Conservation (phyloP, 2,797 vertebrate species). For the Tenualosa ilisha region DNA sequence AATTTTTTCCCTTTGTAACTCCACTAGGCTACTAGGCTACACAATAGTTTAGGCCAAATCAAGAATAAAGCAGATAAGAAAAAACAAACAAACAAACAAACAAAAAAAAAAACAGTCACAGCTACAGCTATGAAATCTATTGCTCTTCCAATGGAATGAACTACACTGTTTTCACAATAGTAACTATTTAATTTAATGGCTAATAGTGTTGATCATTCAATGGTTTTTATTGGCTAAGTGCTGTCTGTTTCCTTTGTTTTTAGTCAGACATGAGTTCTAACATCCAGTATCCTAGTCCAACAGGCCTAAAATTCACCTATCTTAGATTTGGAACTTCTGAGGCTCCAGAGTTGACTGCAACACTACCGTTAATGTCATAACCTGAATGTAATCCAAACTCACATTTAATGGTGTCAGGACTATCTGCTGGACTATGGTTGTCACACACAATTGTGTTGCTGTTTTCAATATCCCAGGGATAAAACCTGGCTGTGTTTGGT, state of each 20-base stretch:
- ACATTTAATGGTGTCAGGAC: constrained; percentile 23
- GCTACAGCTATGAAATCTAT: constrained; percentile 23
- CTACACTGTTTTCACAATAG: constrained; percentile 10
- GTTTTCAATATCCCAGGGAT: constrained; percentile 55
- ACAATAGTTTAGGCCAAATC: constrained; percentile 14
- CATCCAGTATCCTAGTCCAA: background rate
- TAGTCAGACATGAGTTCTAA: background rate
- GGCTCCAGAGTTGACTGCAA: constrained; percentile 4
- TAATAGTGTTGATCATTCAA: constrained; percentile 10
- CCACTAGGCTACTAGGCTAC: background rate
- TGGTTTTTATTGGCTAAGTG: background rate
- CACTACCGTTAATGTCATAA: constrained; percentile 14
- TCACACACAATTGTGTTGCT: constrained; percentile 40
- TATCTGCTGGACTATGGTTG: constrained; percentile 21
- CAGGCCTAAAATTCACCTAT: background rate
- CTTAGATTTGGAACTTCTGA: constrained; percentile 6
- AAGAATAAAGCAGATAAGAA: background rate
- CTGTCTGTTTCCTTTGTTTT: background rate
- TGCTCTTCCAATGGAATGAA: constrained; percentile 13
- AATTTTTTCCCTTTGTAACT: background rate
- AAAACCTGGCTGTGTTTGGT: constrained; percentile 52
- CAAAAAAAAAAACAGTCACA: background rate
- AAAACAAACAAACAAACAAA: background rate
- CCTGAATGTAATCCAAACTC: constrained; percentile 5
- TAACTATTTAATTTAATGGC: background rate